Conservation (phyloP, 1,140 invertebrate genomes). For the Asbolus verrucosus region DNA sequence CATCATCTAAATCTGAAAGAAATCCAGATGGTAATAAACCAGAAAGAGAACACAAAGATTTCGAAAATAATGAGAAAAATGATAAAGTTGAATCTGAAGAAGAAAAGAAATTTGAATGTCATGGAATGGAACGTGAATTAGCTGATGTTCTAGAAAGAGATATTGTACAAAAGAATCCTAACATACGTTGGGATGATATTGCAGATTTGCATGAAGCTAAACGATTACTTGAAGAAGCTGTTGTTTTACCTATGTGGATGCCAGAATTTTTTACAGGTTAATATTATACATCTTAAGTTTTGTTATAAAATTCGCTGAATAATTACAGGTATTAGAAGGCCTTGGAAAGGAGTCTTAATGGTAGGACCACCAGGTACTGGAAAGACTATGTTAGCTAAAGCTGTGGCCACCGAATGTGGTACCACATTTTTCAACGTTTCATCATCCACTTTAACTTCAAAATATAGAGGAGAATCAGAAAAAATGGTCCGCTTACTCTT, state of each 20-base stretch:
- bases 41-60: conserved; percentile 57
- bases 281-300: too few relatives aligned
- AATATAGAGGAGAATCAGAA: conserved; percentile 98
- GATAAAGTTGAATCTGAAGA: conserved; percentile 79
- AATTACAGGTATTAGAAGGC: conserved; percentile 75
- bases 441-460: conserved; percentile 96
- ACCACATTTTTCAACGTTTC: conserved; percentile 99
- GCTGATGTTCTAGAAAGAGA: conserved; percentile 96
- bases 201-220: conserved; percentile 97
- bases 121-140: conserved; percentile 90
- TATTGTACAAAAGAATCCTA: conserved; percentile 98
- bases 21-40: conserved; percentile 52
- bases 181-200: conserved; percentile 97
- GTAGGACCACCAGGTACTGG: conserved; percentile 97
- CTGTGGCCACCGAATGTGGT: conserved; percentile 98
- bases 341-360: conserved; percentile 97
- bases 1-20: conserved; percentile 61
- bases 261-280: conserved; percentile 98
- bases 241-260: conserved; percentile 98
- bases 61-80: conserved; percentile 66
- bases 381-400: conserved; percentile 99
- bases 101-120: conserved; percentile 92
- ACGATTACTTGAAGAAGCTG: conserved; percentile 94
- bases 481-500: conserved; percentile 97
- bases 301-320: conserved; percentile 39